Evolutionary conservation across 2,797 vertebrate genomes (phyloP).

Genomic region (Notamacropus eugenii): DNA sequence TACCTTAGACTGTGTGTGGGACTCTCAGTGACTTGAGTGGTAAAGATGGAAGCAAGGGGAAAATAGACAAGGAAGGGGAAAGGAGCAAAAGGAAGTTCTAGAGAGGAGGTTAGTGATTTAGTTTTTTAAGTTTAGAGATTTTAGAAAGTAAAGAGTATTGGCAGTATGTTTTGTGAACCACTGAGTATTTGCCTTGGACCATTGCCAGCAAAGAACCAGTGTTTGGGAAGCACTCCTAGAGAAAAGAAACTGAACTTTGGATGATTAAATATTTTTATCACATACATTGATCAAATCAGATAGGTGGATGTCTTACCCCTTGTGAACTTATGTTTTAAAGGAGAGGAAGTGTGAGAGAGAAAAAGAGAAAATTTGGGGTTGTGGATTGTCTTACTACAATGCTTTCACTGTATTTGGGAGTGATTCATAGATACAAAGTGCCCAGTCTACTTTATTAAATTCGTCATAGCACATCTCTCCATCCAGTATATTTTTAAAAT

Average conservation of each 20-base stretch:
- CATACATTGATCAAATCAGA: background rate
- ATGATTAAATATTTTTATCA: slow-evolving; percentile 38
- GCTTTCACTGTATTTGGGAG: background rate
- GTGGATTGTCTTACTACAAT: background rate
- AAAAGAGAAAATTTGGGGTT: background rate
- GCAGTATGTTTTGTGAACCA: background rate
- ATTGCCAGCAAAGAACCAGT: background rate
- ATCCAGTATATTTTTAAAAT: background rate
- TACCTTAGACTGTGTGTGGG: background rate
- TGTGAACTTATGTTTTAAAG: background rate
- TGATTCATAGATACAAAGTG: background rate
- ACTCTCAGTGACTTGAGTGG: background rate
- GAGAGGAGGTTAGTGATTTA: background rate
- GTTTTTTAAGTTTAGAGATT: background rate
- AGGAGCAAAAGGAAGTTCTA: background rate
- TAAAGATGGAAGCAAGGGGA: background rate
- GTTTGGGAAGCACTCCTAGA: background rate
- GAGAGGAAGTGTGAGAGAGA: background rate
- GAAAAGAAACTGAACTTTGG: slow-evolving; percentile 29
- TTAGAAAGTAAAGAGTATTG: background rate
- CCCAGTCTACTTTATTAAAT: background rate
- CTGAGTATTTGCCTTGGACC: background rate
- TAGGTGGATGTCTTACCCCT: background rate
- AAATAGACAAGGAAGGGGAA: background rate
- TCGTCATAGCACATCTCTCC: background rate